phyloP scores from a whole-genome alignment of 2,113 vertebrate genomes.

The Phalacrocorax brasilianus region DNA sequence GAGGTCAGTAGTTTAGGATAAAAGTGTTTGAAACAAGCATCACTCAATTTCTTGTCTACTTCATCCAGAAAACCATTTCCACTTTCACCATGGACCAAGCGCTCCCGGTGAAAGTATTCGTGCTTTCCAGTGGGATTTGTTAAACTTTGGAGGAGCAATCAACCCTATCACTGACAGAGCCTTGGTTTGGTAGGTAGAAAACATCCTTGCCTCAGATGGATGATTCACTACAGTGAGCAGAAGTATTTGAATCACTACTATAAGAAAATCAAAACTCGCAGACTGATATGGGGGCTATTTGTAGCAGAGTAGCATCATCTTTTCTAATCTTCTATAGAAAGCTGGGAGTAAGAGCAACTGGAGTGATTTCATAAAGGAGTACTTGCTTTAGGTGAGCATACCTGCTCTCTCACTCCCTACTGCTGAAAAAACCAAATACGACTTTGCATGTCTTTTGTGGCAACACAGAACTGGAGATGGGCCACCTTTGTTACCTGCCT shows the following conservation, averaged over 20 bases:
- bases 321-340: neutral
- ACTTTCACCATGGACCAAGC: slow-evolving; percentile 4
- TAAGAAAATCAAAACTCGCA: neutral
- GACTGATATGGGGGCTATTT: neutral
- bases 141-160: neutral
- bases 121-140: slow-evolving; percentile 28
- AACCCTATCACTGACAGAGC: neutral
- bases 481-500: neutral
- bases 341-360: neutral
- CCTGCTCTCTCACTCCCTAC: neutral
- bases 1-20: slow-evolving; percentile 16
- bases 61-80: slow-evolving; percentile 49
- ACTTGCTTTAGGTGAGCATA: neutral
- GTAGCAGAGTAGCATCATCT: neutral
- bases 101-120: neutral
- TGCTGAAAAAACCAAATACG: neutral
- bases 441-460: neutral
- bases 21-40: slow-evolving; percentile 1
- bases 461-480: neutral
- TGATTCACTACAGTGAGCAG: neutral
- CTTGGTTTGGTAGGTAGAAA: slow-evolving; percentile 7
- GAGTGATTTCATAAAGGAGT: neutral
- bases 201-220: neutral
- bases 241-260: neutral
- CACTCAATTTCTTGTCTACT: slow-evolving; percentile 28